Percentiles rank a stretch among this genome's conserved stretches.
These are phyloP conservation scores for Mesorhabditis belari DNA, from an alignment of 2,888 invertebrate species.

Conservation along the genomic window DNA sequence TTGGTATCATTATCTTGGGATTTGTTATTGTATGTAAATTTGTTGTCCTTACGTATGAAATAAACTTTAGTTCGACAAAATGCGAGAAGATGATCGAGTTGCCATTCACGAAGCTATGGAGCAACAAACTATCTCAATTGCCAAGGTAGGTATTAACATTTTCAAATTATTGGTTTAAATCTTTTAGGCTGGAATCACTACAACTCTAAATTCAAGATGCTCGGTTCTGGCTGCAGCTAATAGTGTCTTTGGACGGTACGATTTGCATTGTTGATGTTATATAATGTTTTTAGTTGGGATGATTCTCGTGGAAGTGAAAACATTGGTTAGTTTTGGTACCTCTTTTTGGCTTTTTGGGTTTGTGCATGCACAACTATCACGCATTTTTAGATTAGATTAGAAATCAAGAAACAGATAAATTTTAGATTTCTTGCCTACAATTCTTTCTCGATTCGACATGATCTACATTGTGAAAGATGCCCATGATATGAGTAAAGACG, in stretches of 20 bases:
- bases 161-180: not conserved
- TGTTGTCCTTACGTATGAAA: no score
- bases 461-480: slow-evolving; percentile 98
- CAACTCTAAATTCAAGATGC: slow-evolving; percentile 93
- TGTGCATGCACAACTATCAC: no score
- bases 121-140: slow-evolving; percentile 98
- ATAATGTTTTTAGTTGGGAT: slow-evolving; percentile 69
- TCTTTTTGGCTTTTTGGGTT: no score
- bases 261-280: no score
- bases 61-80: slow-evolving; percentile 67
- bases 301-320: slow-evolving; percentile 69
- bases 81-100: slow-evolving; percentile 96
- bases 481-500: slow-evolving; percentile 79
- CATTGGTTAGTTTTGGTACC: slow-evolving; percentile 81
- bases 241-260: slow-evolving; percentile 89
- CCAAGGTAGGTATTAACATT: slow-evolving; percentile 67
- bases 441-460: slow-evolving; percentile 97
- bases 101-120: slow-evolving; percentile 99
- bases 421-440: slow-evolving; percentile 99
- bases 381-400: no score
- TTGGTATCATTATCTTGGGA: no score
- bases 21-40: no score
- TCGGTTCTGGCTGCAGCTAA: slow-evolving; percentile 98
- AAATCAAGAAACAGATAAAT: no score
- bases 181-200: slow-evolving; percentile 82